Evolutionary conservation across 2,113 vertebrate species (phyloP).

Genomic region (Clarias magur): DNA sequence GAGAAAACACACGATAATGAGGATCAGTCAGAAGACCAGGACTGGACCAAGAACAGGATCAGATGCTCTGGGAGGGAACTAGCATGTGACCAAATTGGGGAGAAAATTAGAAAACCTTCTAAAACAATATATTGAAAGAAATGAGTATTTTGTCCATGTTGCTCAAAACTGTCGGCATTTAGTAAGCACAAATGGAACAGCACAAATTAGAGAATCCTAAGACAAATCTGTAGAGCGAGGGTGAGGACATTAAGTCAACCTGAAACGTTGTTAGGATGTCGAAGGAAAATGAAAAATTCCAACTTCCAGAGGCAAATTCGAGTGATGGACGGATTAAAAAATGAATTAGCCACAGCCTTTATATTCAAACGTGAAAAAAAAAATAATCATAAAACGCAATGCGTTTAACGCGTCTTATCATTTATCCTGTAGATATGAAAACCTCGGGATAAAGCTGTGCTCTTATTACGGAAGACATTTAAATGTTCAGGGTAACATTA

Average conservation of each 20-base stretch:
- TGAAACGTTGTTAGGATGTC: neutral
- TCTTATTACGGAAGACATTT: slow-evolving; percentile 17
- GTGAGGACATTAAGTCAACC: neutral
- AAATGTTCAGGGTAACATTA: neutral
- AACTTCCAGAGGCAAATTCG: neutral
- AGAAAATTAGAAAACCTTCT: neutral
- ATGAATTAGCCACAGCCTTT: slow-evolving; percentile 11
- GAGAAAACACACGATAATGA: slow-evolving; percentile 61
- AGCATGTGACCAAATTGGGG: neutral
- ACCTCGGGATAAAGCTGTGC: neutral
- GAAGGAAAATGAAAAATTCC: slow-evolving; percentile 16
- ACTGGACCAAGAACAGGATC: slow-evolving; percentile 57
- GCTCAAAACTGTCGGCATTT: neutral
- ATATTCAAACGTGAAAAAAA: slow-evolving; percentile 13
- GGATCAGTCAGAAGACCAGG: slow-evolving; percentile 66
- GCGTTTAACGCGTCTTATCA: slow-evolving; percentile 6
- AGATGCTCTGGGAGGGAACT: neutral
- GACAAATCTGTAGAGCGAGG: neutral
- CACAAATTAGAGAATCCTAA: neutral
- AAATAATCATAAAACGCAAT: slow-evolving; percentile 10
- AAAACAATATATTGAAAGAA: neutral
- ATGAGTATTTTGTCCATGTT: neutral
- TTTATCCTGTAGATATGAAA: slow-evolving; percentile 21
- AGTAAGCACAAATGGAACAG: neutral
- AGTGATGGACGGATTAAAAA: slow-evolving; percentile 1